A percentile compares a stretch with the other conserved stretches of the same genome.
phyloP scores from a whole-genome alignment of 2,797 vertebrate species.

The Cirrhinus mrigala region DNA sequence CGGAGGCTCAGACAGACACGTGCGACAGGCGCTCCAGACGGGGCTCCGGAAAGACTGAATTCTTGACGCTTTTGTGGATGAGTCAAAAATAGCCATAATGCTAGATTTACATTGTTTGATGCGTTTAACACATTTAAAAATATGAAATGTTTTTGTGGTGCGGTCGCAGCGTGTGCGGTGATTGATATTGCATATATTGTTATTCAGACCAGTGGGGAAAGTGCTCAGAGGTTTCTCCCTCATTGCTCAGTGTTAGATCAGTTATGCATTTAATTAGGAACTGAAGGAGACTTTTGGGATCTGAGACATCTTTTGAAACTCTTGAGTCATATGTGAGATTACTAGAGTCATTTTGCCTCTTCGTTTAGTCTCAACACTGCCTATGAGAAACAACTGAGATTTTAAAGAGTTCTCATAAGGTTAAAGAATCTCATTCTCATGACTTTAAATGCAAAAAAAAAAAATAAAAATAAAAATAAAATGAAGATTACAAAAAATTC shows the following conservation, averaged over 20 bases:
- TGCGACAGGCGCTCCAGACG: slow-evolving; percentile 13
- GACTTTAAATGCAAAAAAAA: not conserved
- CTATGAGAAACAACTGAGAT: not conserved
- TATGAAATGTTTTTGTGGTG: slow-evolving; percentile 2
- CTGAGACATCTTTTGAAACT: not conserved
- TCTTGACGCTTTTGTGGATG: slow-evolving; percentile 14
- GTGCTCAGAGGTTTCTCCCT: no score
- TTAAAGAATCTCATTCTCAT: not conserved
- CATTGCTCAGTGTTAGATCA: not conserved
- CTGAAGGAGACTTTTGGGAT: not conserved
- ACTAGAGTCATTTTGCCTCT: not conserved
- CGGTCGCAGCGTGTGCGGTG: not conserved
- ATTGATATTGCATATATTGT: not conserved
- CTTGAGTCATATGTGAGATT: not conserved
- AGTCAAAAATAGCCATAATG: slow-evolving; percentile 6
- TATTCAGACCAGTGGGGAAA: not conserved
- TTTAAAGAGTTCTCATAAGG: not conserved
- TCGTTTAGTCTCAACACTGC: no score
- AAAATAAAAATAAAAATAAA: no score
- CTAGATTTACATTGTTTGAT: slow-evolving; percentile 32
- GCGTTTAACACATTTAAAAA: slow-evolving; percentile 25
- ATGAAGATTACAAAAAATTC: no score
- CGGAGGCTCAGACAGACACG: slow-evolving; percentile 17
- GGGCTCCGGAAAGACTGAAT: not conserved
- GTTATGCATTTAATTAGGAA: not conserved